Conservation (phyloP, 2,888 invertebrate genomes). For the Melanargia galathea region DNA sequence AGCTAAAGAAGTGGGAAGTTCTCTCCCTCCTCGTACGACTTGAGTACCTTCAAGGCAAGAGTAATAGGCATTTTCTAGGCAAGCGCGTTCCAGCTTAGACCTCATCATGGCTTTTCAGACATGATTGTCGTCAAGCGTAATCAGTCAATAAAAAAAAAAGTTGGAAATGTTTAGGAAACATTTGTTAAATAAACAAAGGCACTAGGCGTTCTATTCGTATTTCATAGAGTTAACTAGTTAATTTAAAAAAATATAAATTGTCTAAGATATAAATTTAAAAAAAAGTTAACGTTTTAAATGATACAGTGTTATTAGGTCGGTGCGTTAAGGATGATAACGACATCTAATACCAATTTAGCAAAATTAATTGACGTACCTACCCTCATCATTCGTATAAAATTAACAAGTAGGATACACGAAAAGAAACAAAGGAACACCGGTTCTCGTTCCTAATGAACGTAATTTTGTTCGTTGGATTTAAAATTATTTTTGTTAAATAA, state of each 20-base stretch:
- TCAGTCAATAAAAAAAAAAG: too few species aligned
- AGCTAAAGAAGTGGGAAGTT: constrained; percentile 6
- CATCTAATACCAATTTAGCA: constrained; percentile 7
- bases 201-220: neutral
- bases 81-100: too few species aligned
- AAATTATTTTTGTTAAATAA: constrained; percentile 6
- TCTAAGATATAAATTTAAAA: too few species aligned
- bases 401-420: constrained; percentile 1
- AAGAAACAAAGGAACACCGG: neutral
- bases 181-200: constrained; percentile 5
- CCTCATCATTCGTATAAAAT: neutral
- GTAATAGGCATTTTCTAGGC: too few species aligned
- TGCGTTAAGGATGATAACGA: neutral
- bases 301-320: neutral
- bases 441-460: neutral
- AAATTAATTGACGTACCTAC: neutral
- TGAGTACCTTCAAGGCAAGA: too few species aligned
- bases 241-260: too few species aligned
- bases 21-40: too few species aligned
- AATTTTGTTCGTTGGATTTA: constrained; percentile 3
- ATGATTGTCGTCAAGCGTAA: too few species aligned
- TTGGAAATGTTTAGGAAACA: neutral
- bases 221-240: too few species aligned
- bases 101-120: too few species aligned
- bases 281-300: neutral